phyloP scores from a whole-genome alignment of 2,113 vertebrate species.

The Tonatia bakeri region DNA sequence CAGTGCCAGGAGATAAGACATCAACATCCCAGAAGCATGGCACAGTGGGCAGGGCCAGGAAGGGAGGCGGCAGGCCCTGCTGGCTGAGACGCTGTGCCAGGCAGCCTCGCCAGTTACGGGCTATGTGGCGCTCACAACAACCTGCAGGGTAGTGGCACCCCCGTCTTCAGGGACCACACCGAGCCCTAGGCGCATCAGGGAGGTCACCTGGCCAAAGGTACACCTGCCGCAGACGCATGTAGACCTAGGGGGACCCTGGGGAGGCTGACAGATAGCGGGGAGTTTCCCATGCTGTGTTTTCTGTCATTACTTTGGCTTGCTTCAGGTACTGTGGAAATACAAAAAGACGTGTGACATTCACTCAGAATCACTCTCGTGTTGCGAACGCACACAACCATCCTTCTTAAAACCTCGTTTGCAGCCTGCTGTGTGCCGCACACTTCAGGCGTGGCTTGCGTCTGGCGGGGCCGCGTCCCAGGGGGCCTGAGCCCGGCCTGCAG shows the following conservation, averaged over 20 bases:
- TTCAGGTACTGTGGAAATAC: background rate
- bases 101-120: accelerated
- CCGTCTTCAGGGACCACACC: background rate
- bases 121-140: accelerated
- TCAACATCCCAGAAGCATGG: no score
- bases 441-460: background rate
- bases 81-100: accelerated
- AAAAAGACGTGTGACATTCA: background rate
- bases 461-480: background rate
- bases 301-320: background rate
- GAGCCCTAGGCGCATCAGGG: accelerated
- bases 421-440: no score
- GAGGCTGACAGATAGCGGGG: background rate
- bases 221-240: background rate
- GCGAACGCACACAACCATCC: background rate
- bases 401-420: background rate
- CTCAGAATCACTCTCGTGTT: background rate
- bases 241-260: background rate
- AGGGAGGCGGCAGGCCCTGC: background rate
- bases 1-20: background rate
- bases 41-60: background rate
- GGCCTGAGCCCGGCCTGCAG: no score
- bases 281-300: background rate
- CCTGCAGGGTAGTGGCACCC: background rate
- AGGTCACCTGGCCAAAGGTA: background rate